Percentiles rank a stretch among this genome's conserved stretches.
These are phyloP conservation scores for Spea hammondii DNA, from an alignment of 2,797 vertebrate genomes.

Conservation along the genomic window DNA sequence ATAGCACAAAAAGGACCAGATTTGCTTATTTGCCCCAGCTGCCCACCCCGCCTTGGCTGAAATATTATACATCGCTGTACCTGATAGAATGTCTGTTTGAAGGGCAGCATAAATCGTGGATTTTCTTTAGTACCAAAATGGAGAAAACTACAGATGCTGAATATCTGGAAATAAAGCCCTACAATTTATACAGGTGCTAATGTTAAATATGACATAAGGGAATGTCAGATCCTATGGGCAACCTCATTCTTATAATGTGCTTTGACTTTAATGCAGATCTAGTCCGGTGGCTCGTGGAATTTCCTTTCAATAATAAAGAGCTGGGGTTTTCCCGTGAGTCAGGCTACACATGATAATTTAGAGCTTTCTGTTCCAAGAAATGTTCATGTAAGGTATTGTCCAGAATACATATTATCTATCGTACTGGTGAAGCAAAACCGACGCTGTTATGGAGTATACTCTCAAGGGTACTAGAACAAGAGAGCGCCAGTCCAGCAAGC, in stretches of 20 bases:
- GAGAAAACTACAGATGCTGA: too few relatives aligned
- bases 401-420: conserved; percentile 59
- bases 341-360: conserved; percentile 34
- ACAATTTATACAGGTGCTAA: too few relatives aligned
- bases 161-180: too few relatives aligned
- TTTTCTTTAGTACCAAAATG: too few relatives aligned
- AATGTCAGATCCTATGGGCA: background rate
- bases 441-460: conserved; percentile 56
- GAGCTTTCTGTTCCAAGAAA: conserved; percentile 51
- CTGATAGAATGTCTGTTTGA: too few relatives aligned
- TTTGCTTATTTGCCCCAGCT: too few relatives aligned
- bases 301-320: conserved; percentile 2
- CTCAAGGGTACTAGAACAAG: conserved; percentile 57
- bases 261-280: background rate
- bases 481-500: conserved; percentile 55
- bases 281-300: background rate
- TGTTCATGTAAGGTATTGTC: conserved; percentile 52
- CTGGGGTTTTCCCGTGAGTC: conserved; percentile 38
- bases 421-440: conserved; percentile 58
- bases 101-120: too few relatives aligned
- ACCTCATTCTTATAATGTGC: background rate
- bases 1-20: too few relatives aligned
- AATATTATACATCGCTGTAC: too few relatives aligned
- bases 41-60: too few relatives aligned
- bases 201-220: background rate